Base-by-base conservation (phyloP, 2,113 vertebrate genomes). In the Cyanoramphus novaezelandiae region DNA sequence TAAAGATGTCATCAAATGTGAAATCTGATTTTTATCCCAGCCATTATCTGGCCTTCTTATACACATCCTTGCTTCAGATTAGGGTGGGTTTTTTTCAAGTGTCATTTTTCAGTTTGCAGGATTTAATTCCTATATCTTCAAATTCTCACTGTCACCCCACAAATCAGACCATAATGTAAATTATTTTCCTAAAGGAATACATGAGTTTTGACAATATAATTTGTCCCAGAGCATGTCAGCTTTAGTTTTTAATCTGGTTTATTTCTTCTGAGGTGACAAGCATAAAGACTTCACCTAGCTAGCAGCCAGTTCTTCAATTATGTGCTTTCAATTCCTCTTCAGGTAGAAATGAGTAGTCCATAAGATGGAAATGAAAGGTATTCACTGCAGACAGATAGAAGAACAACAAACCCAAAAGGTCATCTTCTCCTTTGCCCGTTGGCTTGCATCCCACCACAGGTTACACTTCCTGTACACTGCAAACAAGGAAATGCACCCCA, bases 11-110 rank as follows among this genome's bases (percentile, higher is more conserved):
- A 80, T 80, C 59, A 69, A 44, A 59, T 15, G 17, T 31, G 55
- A 82, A 86, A 90, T 46, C 82, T 90, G 67, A 77, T 86, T 92
- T 96, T 90, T 46, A 50, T 65, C 53, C 44, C 49, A 83, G 63
- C 19, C 46, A 70, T 88, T 67, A 31, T 41, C 44, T 87, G 63
- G 31, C 31, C 43, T 90, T n/a, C 52, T 76, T 79, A 52, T 16
- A 41, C 33, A n/a, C 4, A 9, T 46, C 37, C 37, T 70, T 94
- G n/a, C 16, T 79, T 89, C 67, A 65, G 44, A 88, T 77, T 15
- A 41, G 11, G 1, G 21, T 55, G 43, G 15, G 15, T 16, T 43
- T 92, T 79, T 59, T 74, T 27, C 55, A 50, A 50, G 8, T 53
- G n/a, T 57, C 2, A n/a, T 65, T 88, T 96, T 93, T 82, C 79